Percentiles rank a stretch among this genome's conserved stretches.
Conservation (phyloP, 2,113 vertebrate genomes). For the Murina feae region DNA sequence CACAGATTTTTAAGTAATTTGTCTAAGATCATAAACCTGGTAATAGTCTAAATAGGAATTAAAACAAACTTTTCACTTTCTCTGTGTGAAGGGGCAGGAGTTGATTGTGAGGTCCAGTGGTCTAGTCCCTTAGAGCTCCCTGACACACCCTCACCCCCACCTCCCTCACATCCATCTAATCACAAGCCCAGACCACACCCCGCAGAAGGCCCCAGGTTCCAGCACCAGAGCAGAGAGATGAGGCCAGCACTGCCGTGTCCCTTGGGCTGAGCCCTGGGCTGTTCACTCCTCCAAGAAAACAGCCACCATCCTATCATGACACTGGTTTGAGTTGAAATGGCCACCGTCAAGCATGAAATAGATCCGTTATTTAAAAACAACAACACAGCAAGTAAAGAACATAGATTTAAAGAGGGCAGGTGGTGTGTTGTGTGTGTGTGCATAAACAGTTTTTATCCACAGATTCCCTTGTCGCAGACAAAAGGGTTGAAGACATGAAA, state of each 20-base stretch:
- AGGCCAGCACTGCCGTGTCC: rapidly evolving
- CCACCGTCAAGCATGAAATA: background rate
- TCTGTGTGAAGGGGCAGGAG: background rate
- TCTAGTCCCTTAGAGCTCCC: too few relatives aligned
- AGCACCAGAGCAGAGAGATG: too few relatives aligned
- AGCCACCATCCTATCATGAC: background rate
- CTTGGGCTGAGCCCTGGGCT: background rate
- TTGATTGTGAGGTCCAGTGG: too few relatives aligned
- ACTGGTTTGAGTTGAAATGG: background rate
- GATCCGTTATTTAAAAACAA: background rate
- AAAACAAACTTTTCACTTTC: background rate
- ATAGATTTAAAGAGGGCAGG: background rate
- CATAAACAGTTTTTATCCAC: background rate
- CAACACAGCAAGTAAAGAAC: background rate
- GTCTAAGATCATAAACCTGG: background rate
- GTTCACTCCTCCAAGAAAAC: background rate
- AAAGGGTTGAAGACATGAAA: background rate
- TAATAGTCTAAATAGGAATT: background rate
- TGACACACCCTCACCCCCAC: rapidly evolving
- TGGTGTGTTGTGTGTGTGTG: background rate
- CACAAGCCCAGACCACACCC: background rate
- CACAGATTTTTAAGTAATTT: background rate
- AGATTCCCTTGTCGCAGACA: background rate
- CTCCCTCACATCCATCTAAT: background rate
- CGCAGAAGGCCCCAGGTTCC: rapidly evolving